Percentiles rank a stretch among this genome's conserved stretches.
phyloP scores from a whole-genome alignment of 2,797 vertebrate species.

The Pantherophis alleghaniensis region DNA sequence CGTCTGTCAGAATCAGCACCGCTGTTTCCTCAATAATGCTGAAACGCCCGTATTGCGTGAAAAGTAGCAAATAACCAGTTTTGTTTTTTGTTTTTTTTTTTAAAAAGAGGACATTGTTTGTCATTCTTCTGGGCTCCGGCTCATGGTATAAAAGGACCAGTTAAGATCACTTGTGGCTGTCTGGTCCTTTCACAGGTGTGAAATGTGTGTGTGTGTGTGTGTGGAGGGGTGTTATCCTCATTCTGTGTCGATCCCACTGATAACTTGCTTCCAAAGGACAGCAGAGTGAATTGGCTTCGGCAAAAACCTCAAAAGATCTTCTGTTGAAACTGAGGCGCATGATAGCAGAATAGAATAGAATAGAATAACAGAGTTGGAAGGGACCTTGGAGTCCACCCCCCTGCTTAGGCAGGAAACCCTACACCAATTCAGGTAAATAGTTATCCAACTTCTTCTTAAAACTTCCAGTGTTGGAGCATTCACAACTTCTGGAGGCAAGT shows the following conservation, averaged over 20 bases:
- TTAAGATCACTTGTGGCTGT: neutral
- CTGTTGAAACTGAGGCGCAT: neutral
- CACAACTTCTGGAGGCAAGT: too few relatives aligned
- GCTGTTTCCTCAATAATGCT: neutral
- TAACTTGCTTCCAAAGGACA: neutral
- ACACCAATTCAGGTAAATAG: too few relatives aligned
- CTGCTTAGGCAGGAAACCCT: too few relatives aligned
- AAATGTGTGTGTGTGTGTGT: too few relatives aligned
- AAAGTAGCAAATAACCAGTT: neutral
- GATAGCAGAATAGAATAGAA: neutral
- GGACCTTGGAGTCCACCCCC: too few relatives aligned
- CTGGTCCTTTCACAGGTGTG: neutral
- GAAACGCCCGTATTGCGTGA: conserved; percentile 10
- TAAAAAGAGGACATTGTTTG: conserved; percentile 10
- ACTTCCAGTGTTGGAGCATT: too few relatives aligned
- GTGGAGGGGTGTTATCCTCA: neutral
- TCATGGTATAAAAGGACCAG: neutral
- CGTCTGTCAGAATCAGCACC: conserved; percentile 24
- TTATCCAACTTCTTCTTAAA: too few relatives aligned
- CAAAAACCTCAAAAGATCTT: neutral
- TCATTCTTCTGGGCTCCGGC: accelerated
- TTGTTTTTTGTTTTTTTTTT: conserved; percentile 9
- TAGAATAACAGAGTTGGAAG: too few relatives aligned
- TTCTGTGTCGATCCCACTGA: neutral
- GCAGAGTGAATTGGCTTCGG: neutral